Percentiles rank a stretch among this genome's conserved stretches.
Conservation (phyloP, 92 coral and sea anemone species). For the Zoanthus sansibaricus region DNA sequence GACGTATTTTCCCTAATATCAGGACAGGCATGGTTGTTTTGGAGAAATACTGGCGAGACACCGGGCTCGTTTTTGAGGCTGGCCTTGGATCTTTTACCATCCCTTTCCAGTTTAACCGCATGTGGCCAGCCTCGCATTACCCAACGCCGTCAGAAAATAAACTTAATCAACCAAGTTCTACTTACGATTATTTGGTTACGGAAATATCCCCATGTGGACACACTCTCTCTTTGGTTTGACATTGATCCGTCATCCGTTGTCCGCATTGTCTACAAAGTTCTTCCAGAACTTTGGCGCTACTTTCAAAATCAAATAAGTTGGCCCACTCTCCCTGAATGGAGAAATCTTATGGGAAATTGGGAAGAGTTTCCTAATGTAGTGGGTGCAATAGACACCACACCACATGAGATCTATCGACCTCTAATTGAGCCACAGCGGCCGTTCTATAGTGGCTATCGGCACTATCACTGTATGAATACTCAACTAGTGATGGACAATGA, state of each 20-base stretch:
- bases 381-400: constrained; percentile 41
- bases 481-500: constrained; percentile 38
- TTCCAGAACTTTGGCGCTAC: constrained; percentile 56
- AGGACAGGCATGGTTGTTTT: constrained; percentile 46
- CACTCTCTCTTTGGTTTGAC: constrained; percentile 50
- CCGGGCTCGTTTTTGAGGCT: not conserved
- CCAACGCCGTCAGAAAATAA: constrained; percentile 53
- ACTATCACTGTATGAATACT: constrained; percentile 45
- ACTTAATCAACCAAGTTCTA: constrained; percentile 45
- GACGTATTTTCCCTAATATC: constrained; percentile 55
- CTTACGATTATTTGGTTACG: constrained; percentile 51
- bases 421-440: constrained; percentile 12
- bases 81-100: constrained; percentile 17
- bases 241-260: constrained; percentile 54
- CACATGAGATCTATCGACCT: constrained; percentile 20
- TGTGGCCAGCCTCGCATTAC: constrained; percentile 37
- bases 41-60: constrained; percentile 32
- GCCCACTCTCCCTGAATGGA: constrained; percentile 60
- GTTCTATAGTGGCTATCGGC: constrained; percentile 49
- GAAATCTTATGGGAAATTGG: constrained; percentile 27
- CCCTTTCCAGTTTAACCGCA: constrained; percentile 7
- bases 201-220: constrained; percentile 54
- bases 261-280: constrained; percentile 51
- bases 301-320: constrained; percentile 58
- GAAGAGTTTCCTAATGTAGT: constrained; percentile 43